Evolutionary conservation across 2,113 vertebrate genomes (phyloP).

Genomic region (Platichthys stellatus): DNA sequence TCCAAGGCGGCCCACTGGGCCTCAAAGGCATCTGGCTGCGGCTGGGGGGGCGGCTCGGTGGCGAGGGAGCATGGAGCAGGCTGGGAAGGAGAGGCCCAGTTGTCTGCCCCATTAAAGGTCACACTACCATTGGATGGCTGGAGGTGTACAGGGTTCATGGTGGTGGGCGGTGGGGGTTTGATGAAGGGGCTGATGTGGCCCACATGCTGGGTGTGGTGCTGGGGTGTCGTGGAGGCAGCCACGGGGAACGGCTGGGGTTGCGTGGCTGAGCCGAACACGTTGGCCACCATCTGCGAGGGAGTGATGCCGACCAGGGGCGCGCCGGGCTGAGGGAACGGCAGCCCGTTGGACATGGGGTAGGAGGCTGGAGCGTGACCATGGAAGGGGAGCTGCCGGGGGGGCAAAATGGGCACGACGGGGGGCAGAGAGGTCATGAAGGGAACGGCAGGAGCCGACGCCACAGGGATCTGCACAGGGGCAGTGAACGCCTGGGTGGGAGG

Average conservation of each 20-base stretch:
- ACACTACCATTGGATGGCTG: conserved; percentile 86
- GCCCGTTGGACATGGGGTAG: conserved; percentile 90
- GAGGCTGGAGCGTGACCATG: conserved; percentile 81
- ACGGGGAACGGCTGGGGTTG: conserved; percentile 83
- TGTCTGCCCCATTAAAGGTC: conserved; percentile 90
- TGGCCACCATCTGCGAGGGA: conserved; percentile 98
- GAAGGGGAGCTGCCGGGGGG: conserved; percentile 89
- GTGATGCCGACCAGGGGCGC: conserved; percentile 96
- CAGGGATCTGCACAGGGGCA: conserved; percentile 70
- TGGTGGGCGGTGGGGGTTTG: conserved; percentile 77
- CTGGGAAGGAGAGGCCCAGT: conserved; percentile 78
- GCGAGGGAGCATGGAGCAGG: conserved; percentile 57
- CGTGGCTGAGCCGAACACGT: conserved; percentile 91
- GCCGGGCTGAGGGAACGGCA: conserved; percentile 86
- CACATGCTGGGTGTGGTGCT: conserved; percentile 45
- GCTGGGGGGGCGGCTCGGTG: conserved; percentile 37
- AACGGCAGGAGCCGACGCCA: conserved; percentile 69
- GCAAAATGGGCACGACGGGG: conserved; percentile 84
- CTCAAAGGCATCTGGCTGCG: conserved; percentile 90
- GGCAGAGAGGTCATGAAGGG: conserved; percentile 85
- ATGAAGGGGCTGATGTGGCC: conserved; percentile 83
- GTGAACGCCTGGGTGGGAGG: conserved; percentile 82
- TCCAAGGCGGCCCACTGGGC: conserved; percentile 97
- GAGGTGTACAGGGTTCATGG: conserved; percentile 37
- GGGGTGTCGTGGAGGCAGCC: conserved; percentile 53